Conservation (phyloP, 2,888 invertebrate species). For the Nectonema munidae region DNA sequence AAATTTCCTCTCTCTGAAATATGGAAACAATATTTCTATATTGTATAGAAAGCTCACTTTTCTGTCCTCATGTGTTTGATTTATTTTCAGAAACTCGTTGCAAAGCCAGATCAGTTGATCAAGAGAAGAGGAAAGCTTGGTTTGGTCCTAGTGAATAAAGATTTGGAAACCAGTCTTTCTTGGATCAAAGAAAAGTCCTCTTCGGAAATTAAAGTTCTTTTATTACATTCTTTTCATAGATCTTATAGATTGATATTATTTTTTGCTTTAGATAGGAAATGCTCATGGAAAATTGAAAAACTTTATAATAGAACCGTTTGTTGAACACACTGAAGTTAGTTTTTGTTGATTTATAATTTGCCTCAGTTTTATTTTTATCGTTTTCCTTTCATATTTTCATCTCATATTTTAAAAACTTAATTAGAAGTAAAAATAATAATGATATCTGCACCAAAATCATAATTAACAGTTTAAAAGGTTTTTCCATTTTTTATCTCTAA, state of each 20-base stretch:
- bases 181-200: conserved; percentile 55
- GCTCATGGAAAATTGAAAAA: conserved; percentile 54
- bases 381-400: no score
- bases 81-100: conserved; percentile 46
- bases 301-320: conserved; percentile 86
- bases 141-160: conserved; percentile 64
- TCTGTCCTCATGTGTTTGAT: no score
- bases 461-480: no score
- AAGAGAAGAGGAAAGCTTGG: conserved; percentile 87
- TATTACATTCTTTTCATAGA: conserved; percentile 10
- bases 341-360: neutral
- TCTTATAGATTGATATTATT: no score
- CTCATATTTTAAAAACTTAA: no score
- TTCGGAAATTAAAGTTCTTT: conserved; percentile 38
- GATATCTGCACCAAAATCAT: no score
- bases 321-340: conserved; percentile 48
- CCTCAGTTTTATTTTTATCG: no score
- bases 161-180: conserved; percentile 38
- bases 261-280: conserved; percentile 35
- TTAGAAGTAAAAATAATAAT: no score
- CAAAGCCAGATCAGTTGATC: conserved; percentile 95
- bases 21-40: no score
- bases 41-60: no score
- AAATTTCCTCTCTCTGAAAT: no score
- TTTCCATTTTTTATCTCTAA: no score